Percentiles rank a stretch among this genome's conserved stretches.
Evolutionary conservation across 2,888 invertebrate genomes (phyloP).

Genomic region (Scaptomyza flava): DNA sequence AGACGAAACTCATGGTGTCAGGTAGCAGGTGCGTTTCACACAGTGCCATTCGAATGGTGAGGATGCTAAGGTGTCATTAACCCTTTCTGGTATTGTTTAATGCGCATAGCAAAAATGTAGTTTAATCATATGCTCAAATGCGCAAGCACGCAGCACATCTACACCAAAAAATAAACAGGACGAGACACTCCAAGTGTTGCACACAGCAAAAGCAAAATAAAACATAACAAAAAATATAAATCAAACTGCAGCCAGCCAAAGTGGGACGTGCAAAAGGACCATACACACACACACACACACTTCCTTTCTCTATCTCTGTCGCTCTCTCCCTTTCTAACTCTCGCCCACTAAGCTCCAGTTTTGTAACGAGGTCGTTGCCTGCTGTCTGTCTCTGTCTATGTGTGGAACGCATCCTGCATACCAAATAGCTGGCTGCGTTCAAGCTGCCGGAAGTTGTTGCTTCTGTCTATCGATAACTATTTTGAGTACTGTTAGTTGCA

Average conservation of each 20-base stretch:
- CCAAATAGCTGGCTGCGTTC: slow-evolving; percentile 59
- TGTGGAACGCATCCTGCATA: slow-evolving; percentile 70
- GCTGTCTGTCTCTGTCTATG: slow-evolving; percentile 30
- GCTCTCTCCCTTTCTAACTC: slow-evolving; percentile 1
- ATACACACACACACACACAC: neutral
- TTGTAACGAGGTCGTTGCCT: slow-evolving; percentile 78
- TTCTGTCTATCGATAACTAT: slow-evolving; percentile 66
- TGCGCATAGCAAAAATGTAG: slow-evolving; percentile 70
- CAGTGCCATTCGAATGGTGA: slow-evolving; percentile 2
- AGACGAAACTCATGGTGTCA: slow-evolving; percentile 38
- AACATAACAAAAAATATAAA: slow-evolving; percentile 37
- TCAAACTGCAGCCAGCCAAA: slow-evolving; percentile 55
- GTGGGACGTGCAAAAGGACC: slow-evolving; percentile 54
- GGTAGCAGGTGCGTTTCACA: slow-evolving; percentile 71
- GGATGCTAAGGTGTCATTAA: slow-evolving; percentile 45
- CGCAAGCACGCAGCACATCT: slow-evolving; percentile 74
- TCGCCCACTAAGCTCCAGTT: slow-evolving; percentile 61
- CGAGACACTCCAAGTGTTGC: slow-evolving; percentile 30
- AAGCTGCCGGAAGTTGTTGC: slow-evolving; percentile 55
- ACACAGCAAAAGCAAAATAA: slow-evolving; percentile 2
- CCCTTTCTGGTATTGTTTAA: slow-evolving; percentile 38
- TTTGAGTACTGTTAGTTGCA: slow-evolving; percentile 47
- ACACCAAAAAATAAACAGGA: slow-evolving; percentile 30
- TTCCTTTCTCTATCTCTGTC: too few relatives aligned
- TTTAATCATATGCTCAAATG: slow-evolving; percentile 79